phyloP scores from a whole-genome alignment of 1,140 invertebrate genomes.

The Bilobella aurantiaca region DNA sequence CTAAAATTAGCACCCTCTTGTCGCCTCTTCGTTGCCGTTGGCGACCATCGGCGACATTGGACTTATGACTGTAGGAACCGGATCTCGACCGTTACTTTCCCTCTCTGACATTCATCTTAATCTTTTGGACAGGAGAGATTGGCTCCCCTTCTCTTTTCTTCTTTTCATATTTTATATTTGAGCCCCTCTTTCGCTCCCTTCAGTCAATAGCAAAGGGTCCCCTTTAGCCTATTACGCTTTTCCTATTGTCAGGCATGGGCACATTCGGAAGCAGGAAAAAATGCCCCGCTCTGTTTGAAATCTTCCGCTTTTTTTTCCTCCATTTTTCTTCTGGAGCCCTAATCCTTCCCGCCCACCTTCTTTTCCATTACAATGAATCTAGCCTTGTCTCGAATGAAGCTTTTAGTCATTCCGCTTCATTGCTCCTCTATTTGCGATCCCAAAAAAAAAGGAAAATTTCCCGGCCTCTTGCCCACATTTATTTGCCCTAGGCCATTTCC shows the following conservation, averaged over 20 bases:
- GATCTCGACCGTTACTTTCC: background rate
- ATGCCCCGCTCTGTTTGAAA: background rate
- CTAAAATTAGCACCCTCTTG: too few relatives aligned
- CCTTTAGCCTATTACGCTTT: background rate
- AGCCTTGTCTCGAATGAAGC: too few relatives aligned
- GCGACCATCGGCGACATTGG: background rate
- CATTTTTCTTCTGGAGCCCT: background rate
- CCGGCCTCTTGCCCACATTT: too few relatives aligned
- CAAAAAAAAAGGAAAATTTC: too few relatives aligned
- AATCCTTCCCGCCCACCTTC: background rate
- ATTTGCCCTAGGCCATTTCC: too few relatives aligned
- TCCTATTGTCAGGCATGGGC: too few relatives aligned
- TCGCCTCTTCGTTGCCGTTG: too few relatives aligned
- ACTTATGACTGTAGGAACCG: background rate
- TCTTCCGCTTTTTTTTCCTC: background rate
- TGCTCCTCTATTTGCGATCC: too few relatives aligned
- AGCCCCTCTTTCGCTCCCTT: background rate
- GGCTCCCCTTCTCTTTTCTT: background rate
- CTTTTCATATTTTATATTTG: constrained; percentile 8
- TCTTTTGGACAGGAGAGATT: constrained; percentile 3
- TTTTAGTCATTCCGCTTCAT: too few relatives aligned
- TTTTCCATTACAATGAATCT: too few relatives aligned
- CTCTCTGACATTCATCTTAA: constrained; percentile 4
- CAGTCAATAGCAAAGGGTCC: background rate
- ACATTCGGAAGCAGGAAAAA: too few relatives aligned